Percentiles rank a stretch among this genome's conserved stretches.
phyloP scores from a whole-genome alignment of 35 echinoderm and acorn worm genomes.

The Patiria miniata region DNA sequence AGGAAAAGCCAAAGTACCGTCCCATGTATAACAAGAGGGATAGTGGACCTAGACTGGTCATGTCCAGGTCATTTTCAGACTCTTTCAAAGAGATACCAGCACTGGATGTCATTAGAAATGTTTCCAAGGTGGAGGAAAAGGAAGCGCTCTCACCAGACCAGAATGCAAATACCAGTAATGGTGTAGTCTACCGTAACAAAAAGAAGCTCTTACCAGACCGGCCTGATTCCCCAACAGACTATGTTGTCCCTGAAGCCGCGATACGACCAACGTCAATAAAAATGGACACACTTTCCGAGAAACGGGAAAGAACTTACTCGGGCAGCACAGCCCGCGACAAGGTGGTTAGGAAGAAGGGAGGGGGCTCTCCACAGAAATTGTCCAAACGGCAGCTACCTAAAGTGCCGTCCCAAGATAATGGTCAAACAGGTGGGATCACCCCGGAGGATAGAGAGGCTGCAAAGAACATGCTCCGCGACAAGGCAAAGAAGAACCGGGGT shows the following conservation, averaged over 20 bases:
- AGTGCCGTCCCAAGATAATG: background rate
- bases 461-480: constrained; percentile 1
- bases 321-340: constrained; percentile 40
- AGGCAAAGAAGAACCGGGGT: background rate
- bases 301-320: constrained; percentile 24
- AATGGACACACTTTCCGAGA: constrained; percentile 53
- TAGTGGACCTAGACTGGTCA: constrained; percentile 34
- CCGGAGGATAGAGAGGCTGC: background rate
- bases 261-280: constrained; percentile 42
- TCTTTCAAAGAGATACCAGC: constrained; percentile 52
- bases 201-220: background rate
- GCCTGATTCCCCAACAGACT: constrained; percentile 66
- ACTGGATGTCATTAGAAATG: constrained; percentile 35
- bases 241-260: constrained; percentile 36
- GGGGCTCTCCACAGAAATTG: constrained; percentile 19
- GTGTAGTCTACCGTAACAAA: background rate
- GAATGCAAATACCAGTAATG: constrained; percentile 62
- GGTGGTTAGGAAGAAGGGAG: constrained; percentile 37
- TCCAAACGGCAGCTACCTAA: constrained; percentile 32
- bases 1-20: constrained; percentile 44
- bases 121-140: constrained; percentile 27
- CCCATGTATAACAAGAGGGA: constrained; percentile 33
- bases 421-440: background rate
- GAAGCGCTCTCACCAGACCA: constrained; percentile 14
- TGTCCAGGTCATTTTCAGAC: constrained; percentile 54